Percentiles rank a stretch among this genome's conserved stretches.
Evolutionary conservation across 2,113 vertebrate genomes (phyloP).

Genomic region (Artemisiospiza belli): DNA sequence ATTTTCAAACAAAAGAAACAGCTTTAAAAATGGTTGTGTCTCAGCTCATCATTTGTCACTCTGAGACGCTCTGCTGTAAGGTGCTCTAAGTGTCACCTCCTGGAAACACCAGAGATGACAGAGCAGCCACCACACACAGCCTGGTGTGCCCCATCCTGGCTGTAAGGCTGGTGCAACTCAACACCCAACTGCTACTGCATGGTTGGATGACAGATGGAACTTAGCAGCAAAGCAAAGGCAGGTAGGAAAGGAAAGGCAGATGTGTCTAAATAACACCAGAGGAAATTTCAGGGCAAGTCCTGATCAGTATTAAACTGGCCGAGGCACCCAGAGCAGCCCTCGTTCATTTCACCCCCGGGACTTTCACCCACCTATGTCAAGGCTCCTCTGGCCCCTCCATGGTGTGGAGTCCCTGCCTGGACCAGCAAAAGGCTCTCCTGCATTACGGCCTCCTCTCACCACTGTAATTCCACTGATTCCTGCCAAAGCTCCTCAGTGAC

Average conservation of each 20-base stretch:
- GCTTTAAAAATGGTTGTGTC: neutral
- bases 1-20: neutral
- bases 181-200: rapidly evolving
- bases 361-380: neutral
- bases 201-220: neutral
- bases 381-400: rapidly evolving
- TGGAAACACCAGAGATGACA: neutral
- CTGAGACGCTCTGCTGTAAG: neutral
- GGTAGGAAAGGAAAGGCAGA: neutral
- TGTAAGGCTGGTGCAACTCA: neutral
- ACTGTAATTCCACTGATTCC: rapidly evolving
- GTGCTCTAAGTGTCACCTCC: neutral
- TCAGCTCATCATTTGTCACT: neutral
- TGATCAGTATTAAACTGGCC: neutral
- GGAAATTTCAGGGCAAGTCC: neutral
- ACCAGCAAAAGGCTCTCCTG: neutral
- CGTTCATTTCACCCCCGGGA: neutral
- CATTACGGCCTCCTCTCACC: neutral
- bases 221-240: neutral
- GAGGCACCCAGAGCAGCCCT: neutral
- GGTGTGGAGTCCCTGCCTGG: rapidly evolving
- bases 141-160: rapidly evolving
- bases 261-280: neutral
- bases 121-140: rapidly evolving
- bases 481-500: neutral